phyloP scores from a whole-genome alignment of 2,797 vertebrate genomes.

The Synanceia verrucosa region DNA sequence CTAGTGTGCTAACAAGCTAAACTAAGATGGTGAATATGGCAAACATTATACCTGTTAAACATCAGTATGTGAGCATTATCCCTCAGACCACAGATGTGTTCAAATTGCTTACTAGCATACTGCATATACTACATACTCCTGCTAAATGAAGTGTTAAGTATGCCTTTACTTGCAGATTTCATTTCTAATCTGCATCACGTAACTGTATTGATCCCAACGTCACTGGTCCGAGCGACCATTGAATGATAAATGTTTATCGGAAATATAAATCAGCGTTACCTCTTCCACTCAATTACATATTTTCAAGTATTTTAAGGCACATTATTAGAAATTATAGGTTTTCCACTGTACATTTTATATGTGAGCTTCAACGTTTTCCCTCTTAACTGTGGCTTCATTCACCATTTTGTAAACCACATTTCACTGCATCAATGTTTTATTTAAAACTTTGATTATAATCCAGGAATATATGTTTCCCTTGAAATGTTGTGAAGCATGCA shows the following conservation, averaged over 20 bases:
- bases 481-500: neutral
- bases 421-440: too few species aligned
- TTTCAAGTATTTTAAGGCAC: neutral
- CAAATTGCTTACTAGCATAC: neutral
- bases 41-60: neutral
- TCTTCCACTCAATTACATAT: neutral
- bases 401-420: too few species aligned
- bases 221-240: neutral
- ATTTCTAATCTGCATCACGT: neutral
- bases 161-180: neutral
- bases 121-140: neutral
- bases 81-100: neutral
- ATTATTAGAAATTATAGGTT: neutral
- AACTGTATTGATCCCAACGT: neutral
- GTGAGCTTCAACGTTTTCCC: neutral
- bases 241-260: neutral
- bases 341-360: neutral
- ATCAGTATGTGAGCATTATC: neutral
- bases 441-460: too few species aligned
- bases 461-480: neutral
- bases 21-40: neutral
- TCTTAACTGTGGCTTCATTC: too few species aligned
- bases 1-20: neutral
- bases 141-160: neutral
- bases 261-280: neutral